Base-by-base conservation (phyloP, 2,113 vertebrate genomes). In the Chroicocephalus ridibundus region DNA sequence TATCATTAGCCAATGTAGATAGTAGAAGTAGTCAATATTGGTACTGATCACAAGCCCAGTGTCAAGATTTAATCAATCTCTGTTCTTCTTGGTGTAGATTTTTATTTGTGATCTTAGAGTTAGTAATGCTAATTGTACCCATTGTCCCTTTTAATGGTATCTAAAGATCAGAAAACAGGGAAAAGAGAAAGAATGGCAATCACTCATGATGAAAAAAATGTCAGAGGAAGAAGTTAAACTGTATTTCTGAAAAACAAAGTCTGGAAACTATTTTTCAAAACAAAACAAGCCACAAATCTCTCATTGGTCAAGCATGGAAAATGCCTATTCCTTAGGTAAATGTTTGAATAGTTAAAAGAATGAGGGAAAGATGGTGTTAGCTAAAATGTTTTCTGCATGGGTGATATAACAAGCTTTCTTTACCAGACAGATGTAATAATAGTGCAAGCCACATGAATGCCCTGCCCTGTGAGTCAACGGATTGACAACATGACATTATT, bases 271-370 rank as follows among this genome's bases (percentile, higher is more conserved):
- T 70, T 88, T 91, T 90, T 66, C 85, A 84, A 87, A 87, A 34
- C 34, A 40, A 92, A 54, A 11, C 76, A 62, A 76, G 68, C 4
- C 36, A 26, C 38, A 78, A 86, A 75, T 58, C 68, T 91, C 15
- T 6, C 49, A 8, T 54, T 86, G 71, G 26, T 46, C 65, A 92
- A 70, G 51, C 88, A 84, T 52, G 38, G 64, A 93, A 95, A 93
- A 93, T 88, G 47, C 40, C 55, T 87, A 66, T 94, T 95, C 62
- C 80, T 89, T 82, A 69, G 74, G 66, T 85, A 97, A 94, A 86
- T 87, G 82, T 95, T 93, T 96, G 70, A 82, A 36, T 49, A 94
- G 69, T 69, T 61, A 84, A 64, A 96, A 89, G 61, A 92, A 86
- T 60, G 65, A 86, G 46, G 27, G 69, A 90, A 96, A 90, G 36